These are phyloP conservation scores for Tympanuchus pallidicinctus DNA, from an alignment of 2,113 vertebrate genomes.

Conservation along the genomic window DNA sequence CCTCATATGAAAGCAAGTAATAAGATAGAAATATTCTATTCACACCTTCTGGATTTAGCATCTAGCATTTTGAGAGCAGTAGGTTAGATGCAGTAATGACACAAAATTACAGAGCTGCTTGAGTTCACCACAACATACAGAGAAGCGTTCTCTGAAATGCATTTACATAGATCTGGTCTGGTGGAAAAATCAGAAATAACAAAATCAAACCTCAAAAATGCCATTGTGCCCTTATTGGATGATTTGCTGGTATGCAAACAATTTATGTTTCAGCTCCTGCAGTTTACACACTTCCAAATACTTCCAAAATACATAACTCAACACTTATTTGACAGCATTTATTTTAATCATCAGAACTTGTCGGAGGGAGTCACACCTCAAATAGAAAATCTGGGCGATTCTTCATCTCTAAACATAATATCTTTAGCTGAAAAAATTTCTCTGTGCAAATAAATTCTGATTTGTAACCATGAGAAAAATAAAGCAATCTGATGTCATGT, in stretches of 20 bases:
- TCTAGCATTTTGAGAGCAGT: neutral
- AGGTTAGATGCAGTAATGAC: neutral
- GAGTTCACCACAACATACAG: neutral
- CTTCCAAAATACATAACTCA: neutral
- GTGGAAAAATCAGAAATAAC: neutral
- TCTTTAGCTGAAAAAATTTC: neutral
- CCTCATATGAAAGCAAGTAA: neutral
- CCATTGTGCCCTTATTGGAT: neutral
- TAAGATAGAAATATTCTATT: neutral
- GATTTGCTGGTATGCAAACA: neutral
- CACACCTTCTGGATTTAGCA: neutral
- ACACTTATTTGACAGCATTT: neutral
- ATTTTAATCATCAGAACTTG: neutral
- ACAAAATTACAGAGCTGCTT: neutral
- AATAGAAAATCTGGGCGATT: neutral
- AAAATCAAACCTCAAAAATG: neutral
- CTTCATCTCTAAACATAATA: neutral
- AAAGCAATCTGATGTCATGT: neutral
- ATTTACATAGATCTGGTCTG: neutral
- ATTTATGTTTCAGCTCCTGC: neutral
- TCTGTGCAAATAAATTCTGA: neutral
- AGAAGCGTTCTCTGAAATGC: neutral
- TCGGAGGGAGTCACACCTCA: neutral
- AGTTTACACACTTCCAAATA: neutral
- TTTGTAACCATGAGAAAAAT: neutral